phyloP scores from a whole-genome alignment of 2,113 vertebrate genomes.

The Pao palembangensis region DNA sequence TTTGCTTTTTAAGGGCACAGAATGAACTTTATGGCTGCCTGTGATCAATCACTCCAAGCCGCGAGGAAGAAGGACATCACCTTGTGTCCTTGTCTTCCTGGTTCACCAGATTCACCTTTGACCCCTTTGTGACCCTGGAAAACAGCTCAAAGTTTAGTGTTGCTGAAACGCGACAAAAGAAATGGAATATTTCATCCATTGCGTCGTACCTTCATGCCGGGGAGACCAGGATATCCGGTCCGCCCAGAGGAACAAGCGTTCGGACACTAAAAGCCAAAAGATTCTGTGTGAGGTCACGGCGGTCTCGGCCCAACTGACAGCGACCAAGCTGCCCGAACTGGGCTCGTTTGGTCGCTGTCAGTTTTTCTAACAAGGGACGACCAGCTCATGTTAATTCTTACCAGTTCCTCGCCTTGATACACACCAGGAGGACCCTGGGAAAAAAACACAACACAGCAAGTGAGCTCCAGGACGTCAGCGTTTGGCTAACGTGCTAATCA shows the following conservation, averaged over 20 bases:
- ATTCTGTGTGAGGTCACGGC: conserved; percentile 50
- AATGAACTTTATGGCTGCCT: too few relatives aligned
- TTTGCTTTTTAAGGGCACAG: too few relatives aligned
- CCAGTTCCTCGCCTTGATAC: conserved; percentile 74
- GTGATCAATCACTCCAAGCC: not conserved
- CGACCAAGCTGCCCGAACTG: too few relatives aligned
- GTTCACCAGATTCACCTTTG: conserved; percentile 93
- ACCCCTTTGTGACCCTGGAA: conserved; percentile 90
- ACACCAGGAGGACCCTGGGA: conserved; percentile 69
- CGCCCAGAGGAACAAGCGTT: conserved; percentile 84
- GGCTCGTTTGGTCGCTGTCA: not conserved
- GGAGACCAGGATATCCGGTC: conserved; percentile 84
- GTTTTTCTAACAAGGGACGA: not conserved
- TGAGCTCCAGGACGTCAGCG: not conserved
- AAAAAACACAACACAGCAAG: not conserved
- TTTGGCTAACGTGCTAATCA: not conserved
- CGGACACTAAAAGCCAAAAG: conserved; percentile 83
- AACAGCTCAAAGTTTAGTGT: not conserved
- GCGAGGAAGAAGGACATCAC: conserved; percentile 61
- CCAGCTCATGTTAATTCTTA: conserved; percentile 48
- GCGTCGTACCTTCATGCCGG: conserved; percentile 88
- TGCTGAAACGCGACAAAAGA: not conserved
- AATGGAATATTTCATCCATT: not conserved
- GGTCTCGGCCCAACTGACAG: not conserved
- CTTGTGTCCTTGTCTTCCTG: conserved; percentile 97